These are phyloP conservation scores for Poicephalus gulielmi DNA, from an alignment of 2,113 vertebrate genomes.

Conservation along the genomic window DNA sequence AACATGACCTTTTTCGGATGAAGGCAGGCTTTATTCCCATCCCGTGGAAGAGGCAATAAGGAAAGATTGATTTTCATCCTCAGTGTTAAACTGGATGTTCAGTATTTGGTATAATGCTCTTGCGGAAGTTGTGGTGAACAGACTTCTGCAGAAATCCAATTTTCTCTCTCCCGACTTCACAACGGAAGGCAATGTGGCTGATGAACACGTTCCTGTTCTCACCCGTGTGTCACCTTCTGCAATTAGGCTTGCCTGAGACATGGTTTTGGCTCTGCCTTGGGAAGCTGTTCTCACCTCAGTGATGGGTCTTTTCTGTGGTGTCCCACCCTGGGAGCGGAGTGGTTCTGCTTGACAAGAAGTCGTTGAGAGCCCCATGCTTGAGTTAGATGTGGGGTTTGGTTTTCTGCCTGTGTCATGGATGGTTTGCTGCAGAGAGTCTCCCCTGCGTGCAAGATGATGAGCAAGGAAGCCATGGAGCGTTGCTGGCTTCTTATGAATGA, in stretches of 20 bases:
- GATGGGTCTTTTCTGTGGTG: accelerated
- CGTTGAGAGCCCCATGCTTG: accelerated
- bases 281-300: neutral
- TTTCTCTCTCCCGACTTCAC: neutral
- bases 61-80: neutral
- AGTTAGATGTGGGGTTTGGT: accelerated
- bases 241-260: accelerated
- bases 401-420: accelerated
- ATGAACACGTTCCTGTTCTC: accelerated
- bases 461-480: accelerated
- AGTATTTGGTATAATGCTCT: neutral
- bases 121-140: neutral
- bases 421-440: neutral
- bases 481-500: neutral
- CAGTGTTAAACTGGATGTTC: neutral
- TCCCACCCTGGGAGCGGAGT: neutral
- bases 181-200: neutral
- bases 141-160: neutral
- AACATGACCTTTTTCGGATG: slow-evolving; percentile 44
- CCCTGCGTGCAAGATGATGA: accelerated
- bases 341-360: neutral
- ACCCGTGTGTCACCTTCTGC: accelerated
- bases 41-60: neutral
- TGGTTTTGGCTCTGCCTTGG: neutral
- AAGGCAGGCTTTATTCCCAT: slow-evolving; percentile 13